Percentiles rank a stretch among this genome's conserved stretches.
phyloP scores from a whole-genome alignment of 2,888 invertebrate genomes.

The Athalia rosae region DNA sequence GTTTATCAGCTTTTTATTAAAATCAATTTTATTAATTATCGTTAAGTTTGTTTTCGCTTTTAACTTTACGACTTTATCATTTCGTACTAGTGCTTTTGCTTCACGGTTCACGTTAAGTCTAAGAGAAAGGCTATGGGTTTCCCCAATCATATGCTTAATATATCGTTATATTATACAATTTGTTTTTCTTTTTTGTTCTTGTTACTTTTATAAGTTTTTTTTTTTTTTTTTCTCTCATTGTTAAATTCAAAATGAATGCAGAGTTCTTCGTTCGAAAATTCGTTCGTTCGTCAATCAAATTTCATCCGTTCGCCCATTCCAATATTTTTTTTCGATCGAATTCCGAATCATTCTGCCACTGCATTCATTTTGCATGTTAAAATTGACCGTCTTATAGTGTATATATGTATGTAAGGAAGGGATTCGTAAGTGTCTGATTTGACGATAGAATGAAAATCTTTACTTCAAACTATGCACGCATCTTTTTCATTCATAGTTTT shows the following conservation, averaged over 20 bases:
- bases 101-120: slow-evolving; percentile 55
- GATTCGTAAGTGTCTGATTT: slow-evolving; percentile 31
- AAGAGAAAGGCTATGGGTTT: slow-evolving; percentile 62
- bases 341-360: neutral
- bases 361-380: slow-evolving; percentile 36
- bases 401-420: slow-evolving; percentile 23
- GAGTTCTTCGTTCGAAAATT: neutral
- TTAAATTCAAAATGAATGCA: slow-evolving; percentile 36
- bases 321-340: neutral
- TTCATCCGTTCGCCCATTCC: neutral
- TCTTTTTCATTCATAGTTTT: neutral
- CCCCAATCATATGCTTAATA: slow-evolving; percentile 57
- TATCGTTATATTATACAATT: slow-evolving; percentile 53
- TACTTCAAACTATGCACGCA: slow-evolving; percentile 30
- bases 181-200: slow-evolving; percentile 16
- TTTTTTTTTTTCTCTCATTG: neutral
- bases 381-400: slow-evolving; percentile 15
- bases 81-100: slow-evolving; percentile 39
- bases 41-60: neutral
- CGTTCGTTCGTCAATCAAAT: neutral
- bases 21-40: neutral
- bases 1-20: slow-evolving; percentile 1
- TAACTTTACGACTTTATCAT: neutral
- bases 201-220: neutral
- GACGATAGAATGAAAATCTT: slow-evolving; percentile 30